Evolutionary conservation across 2,888 invertebrate genomes (phyloP), one percentile per base, ranked within the genome.

Genomic region (Drosophila anomalata): DNA sequence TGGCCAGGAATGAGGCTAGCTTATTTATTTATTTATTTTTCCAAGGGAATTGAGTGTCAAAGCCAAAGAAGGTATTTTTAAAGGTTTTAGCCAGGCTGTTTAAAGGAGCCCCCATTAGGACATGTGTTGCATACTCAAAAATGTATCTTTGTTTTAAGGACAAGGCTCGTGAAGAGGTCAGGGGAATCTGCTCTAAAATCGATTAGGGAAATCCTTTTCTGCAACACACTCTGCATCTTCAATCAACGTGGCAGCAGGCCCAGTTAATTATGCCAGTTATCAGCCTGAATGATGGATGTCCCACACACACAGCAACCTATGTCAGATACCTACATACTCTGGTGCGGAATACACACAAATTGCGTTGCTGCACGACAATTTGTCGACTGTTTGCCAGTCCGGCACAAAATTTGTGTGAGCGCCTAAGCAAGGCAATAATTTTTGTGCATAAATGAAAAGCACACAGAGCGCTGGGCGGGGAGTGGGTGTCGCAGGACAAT

Each of bases 361-460:
- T 73, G 74, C 54, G 73, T 68, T 68, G 58, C 36, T 41, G 57
- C 69, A 75, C 59, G 56, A 62, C 61, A 59, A 75, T 73, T 65
- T 63, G 70, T 69, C 70, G 44, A 52, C 44, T 69, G 70, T 69
- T 69, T 66, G 65, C 71, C 63, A 66, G 77, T 83, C 62, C 66
- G 66, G 66, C 57, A 68, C 82, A 87, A 76, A 87, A 85, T 87
- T 74, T 79, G 85, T 80, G 85, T 87, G 87, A 84, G 76, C 87
- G 87, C 76, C 89, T 82, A 87, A 88, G 89, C 82, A 88, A 87
- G 60, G 87, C 89, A 81, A 83, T 83, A 88, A 83, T 83, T 83
- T 83, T 83, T 83, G 82, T 83, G 82, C 89, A 83, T 83, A 83
- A 83, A 83, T 88, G 82, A 88, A 83, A 88, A 88, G 89, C 83